Evolutionary conservation across 2,888 invertebrate species (phyloP).

Genomic region (Pecten maximus): DNA sequence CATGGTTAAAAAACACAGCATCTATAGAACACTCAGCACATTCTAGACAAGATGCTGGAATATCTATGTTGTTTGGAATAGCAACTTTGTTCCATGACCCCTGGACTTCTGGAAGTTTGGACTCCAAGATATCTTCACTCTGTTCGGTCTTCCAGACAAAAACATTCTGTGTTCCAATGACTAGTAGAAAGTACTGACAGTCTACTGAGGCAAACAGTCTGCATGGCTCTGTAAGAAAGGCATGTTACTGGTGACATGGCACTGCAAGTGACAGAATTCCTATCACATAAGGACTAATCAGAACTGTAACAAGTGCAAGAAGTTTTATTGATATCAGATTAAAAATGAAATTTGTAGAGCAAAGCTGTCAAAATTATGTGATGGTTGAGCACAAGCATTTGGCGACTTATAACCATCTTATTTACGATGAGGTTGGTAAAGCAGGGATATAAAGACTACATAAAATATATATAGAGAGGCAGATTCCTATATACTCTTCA

Average conservation of each 20-base stretch:
- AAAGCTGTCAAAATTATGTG: too few species aligned
- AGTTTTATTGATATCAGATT: too few species aligned
- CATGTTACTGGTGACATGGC: background rate
- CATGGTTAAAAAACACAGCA: slow-evolving; percentile 71
- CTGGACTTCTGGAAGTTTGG: slow-evolving; percentile 65
- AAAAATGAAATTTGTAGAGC: too few species aligned
- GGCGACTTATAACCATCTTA: too few species aligned
- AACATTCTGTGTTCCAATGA: slow-evolving; percentile 64
- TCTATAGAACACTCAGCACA: slow-evolving; percentile 66
- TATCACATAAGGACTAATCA: too few species aligned
- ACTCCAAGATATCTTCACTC: slow-evolving; percentile 62
- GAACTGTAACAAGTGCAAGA: too few species aligned
- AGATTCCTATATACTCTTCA: too few species aligned
- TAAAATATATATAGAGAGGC: too few species aligned
- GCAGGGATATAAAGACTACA: too few species aligned
- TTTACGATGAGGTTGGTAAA: too few species aligned
- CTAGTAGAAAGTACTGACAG: slow-evolving; percentile 72
- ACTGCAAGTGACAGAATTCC: too few species aligned
- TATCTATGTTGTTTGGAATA: slow-evolving; percentile 66
- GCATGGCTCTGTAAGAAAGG: slow-evolving; percentile 60
- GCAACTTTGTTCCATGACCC: slow-evolving; percentile 75
- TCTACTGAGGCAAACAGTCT: slow-evolving; percentile 72
- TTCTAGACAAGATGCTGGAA: slow-evolving; percentile 63
- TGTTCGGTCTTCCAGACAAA: slow-evolving; percentile 76
- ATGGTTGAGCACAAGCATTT: too few species aligned